A percentile compares a stretch with the other conserved stretches of the same genome.
These are phyloP conservation scores for Astyanax mexicanus DNA, from an alignment of 2,797 vertebrate genomes.

Conservation along the genomic window DNA sequence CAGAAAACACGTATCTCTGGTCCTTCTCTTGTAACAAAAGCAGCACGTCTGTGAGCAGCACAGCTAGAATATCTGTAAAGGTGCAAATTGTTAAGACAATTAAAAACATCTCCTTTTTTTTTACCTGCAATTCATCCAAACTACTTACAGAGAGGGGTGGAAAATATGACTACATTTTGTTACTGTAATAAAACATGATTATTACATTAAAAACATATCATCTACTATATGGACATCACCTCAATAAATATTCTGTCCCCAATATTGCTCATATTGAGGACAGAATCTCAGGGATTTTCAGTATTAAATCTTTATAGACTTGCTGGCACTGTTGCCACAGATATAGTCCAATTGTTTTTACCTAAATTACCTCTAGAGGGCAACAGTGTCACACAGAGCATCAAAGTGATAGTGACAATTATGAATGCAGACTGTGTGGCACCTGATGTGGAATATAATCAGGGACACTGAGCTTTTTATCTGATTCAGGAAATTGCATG, in stretches of 20 bases:
- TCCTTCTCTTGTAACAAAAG: constrained; percentile 96
- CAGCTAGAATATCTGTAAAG: constrained; percentile 88
- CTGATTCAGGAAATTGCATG: constrained; percentile 5
- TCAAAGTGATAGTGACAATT: background rate
- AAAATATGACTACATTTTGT: too few relatives aligned
- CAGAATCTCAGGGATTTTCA: too few relatives aligned
- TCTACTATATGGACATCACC: too few relatives aligned
- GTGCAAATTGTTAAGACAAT: background rate
- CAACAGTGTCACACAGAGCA: background rate
- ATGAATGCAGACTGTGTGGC: background rate
- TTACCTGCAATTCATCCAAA: too few relatives aligned
- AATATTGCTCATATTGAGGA: too few relatives aligned
- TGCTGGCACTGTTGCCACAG: background rate
- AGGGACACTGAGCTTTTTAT: background rate
- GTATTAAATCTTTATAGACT: too few relatives aligned
- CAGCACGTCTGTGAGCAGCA: constrained; percentile 91
- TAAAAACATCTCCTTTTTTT: too few relatives aligned
- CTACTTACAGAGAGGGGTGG: background rate
- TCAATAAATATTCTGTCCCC: too few relatives aligned
- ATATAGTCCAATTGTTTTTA: background rate
- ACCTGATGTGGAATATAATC: background rate
- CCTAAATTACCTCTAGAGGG: background rate
- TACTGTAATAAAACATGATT: too few relatives aligned
- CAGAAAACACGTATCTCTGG: constrained; percentile 91
- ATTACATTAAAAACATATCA: too few relatives aligned